Conservation (phyloP, 2,797 vertebrate genomes). For the Enteromius treurensis region DNA sequence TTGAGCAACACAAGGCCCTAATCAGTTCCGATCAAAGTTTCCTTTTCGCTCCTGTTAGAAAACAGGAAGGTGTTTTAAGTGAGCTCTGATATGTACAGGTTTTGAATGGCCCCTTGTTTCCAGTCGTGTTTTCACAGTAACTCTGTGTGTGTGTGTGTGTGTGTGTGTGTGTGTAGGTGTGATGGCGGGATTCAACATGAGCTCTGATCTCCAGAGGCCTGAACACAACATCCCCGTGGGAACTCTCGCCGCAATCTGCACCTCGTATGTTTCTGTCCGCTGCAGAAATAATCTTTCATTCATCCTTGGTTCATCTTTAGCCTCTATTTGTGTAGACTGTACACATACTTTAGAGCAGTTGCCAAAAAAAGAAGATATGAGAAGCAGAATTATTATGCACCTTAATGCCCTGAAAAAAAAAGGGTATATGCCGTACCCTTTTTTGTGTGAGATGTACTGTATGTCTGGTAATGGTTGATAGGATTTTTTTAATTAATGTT, state of each 20-base stretch:
- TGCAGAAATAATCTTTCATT: constrained; percentile 28
- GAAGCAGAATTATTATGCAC: neutral
- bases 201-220: constrained; percentile 92
- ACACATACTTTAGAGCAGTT: neutral
- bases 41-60: neutral
- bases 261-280: constrained; percentile 84
- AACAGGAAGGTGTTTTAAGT: constrained; percentile 16
- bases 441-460: neutral
- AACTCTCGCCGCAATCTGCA: constrained; percentile 91
- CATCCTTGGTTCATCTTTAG: neutral
- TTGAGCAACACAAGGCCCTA: neutral
- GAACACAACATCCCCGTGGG: constrained; percentile 91
- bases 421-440: neutral
- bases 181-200: constrained; percentile 99
- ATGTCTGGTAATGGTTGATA: neutral
- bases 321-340: constrained; percentile 8
- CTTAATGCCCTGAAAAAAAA: neutral
- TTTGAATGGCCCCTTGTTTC: constrained; percentile 34
- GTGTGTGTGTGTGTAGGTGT: constrained; percentile 81
- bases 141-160: constrained; percentile 56
- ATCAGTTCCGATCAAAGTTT: neutral
- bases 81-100: constrained; percentile 16
- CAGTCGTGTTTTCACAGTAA: constrained; percentile 34
- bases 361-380: neutral
- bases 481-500: neutral